Conservation (phyloP, 1,140 invertebrate species). For the Gryllus bimaculatus region DNA sequence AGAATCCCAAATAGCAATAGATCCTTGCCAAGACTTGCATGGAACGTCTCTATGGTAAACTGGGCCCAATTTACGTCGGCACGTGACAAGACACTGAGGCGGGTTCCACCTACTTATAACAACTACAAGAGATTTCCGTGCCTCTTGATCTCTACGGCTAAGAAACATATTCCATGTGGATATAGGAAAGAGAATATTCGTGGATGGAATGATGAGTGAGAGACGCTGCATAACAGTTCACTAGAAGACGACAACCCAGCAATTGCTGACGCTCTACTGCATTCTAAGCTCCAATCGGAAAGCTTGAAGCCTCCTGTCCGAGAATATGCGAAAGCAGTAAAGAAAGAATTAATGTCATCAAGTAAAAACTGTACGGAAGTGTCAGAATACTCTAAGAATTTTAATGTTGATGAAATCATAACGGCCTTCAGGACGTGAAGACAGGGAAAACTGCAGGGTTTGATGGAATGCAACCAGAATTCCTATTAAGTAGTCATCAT, state of each 20-base stretch:
- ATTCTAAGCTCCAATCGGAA: background rate
- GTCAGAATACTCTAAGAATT: background rate
- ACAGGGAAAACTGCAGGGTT: slow-evolving; percentile 20
- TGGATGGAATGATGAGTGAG: background rate
- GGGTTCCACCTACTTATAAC: slow-evolving; percentile 13
- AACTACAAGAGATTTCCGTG: slow-evolving; percentile 17
- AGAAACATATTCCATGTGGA: background rate
- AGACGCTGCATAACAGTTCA: background rate
- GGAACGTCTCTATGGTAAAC: slow-evolving; percentile 17
- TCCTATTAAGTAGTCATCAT: slow-evolving; percentile 16
- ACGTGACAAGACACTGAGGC: slow-evolving; percentile 17
- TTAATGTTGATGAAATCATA: slow-evolving; percentile 14
- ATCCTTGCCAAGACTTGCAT: slow-evolving; percentile 8
- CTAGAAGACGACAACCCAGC: no score
- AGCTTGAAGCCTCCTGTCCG: background rate
- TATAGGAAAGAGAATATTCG: background rate
- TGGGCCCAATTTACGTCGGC: background rate
- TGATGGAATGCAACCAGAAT: slow-evolving; percentile 21
- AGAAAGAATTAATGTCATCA: background rate
- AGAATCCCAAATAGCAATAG: background rate
- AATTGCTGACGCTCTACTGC: background rate
- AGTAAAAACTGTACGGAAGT: background rate
- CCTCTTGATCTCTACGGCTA: background rate
- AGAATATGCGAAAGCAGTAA: background rate
- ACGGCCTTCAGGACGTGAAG: slow-evolving; percentile 13